Percentiles rank a stretch among this genome's conserved stretches.
These are phyloP conservation scores for Parazoanthus darwini DNA, from an alignment of 92 coral and sea anemone species.

Conservation along the genomic window DNA sequence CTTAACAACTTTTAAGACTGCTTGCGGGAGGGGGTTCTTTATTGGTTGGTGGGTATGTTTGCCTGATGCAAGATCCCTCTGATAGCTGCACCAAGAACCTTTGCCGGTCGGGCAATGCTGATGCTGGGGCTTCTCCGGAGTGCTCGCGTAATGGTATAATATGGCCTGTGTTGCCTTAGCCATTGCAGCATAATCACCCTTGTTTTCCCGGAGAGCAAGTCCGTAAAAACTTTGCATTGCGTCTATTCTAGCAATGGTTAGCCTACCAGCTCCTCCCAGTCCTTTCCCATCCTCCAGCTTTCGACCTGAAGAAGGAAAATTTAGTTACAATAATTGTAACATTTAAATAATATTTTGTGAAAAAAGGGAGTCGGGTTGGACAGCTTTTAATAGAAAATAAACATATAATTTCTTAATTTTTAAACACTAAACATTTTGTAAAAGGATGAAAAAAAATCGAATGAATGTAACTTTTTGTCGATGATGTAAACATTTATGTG, in stretches of 20 bases:
- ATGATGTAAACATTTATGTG: too few relatives aligned
- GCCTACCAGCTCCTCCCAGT: constrained; percentile 47
- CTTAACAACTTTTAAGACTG: constrained; percentile 50
- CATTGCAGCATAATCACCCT: constrained; percentile 55
- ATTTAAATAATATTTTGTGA: too few relatives aligned
- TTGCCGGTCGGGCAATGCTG: constrained; percentile 55
- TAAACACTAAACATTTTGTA: too few relatives aligned
- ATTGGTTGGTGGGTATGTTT: constrained; percentile 47
- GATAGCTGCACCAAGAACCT: constrained; percentile 61
- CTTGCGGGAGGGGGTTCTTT: constrained; percentile 55
- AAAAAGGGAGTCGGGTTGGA: too few relatives aligned
- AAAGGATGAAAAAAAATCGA: too few relatives aligned
- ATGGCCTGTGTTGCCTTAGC: constrained; percentile 68
- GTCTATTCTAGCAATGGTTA: constrained; percentile 56
- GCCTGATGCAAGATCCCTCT: constrained; percentile 49
- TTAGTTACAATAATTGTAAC: too few relatives aligned
- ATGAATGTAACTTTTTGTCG: too few relatives aligned
- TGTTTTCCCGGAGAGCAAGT: constrained; percentile 57
- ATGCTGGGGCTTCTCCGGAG: constrained; percentile 52
- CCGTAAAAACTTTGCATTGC: constrained; percentile 65
- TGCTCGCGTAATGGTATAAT: constrained; percentile 57
- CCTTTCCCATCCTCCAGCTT: constrained; percentile 58
- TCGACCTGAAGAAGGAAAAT: neutral
- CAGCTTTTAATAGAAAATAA: too few relatives aligned
- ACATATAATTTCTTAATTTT: too few relatives aligned